Evolutionary conservation across 1,140 invertebrate species (phyloP), one percentile per base, ranked within the genome.

Genomic region (Procambarus virginalis): DNA sequence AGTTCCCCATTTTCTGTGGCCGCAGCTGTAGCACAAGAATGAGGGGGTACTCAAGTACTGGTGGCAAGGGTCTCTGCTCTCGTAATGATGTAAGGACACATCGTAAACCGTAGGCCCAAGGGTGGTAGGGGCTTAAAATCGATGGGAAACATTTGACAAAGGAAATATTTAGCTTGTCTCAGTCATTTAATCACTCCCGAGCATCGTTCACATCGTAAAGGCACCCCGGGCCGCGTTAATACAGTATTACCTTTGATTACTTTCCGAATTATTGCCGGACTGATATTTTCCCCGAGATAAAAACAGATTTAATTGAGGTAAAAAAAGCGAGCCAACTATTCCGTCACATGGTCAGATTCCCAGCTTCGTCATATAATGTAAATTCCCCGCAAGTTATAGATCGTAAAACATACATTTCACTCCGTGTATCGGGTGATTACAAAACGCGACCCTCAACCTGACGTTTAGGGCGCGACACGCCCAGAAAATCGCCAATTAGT

Each of bases 1-100:
- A 20, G 1, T 22, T 8, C 10, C n/a, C 68, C 68, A 73, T 73
- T 34, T 68, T 73, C 68, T 73, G 68, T 73, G 4, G 68, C 8
- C 5, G 68, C 68, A 73, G 68, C 68, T 73, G 68, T 34, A 0
- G 22, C 8, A 6, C 22, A 73, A 8, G 68, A 4, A 68, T 17
- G 68, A 34, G 60, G 60, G 5, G 60, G 20, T 10, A 64, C 60
- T 64, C 68, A 34, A 34, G 3, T 73, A 73, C 68, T 73, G 20
- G 14, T 68, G 68, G 68, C n/a, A 10, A 4, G 2, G 4, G 5
- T 73, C 68, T 68, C 58, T 64, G 58, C 10, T 12, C 58, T 82
- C 80, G 80, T 82, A 82, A 82, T 82, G 60, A 82, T 64, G 80
- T 82, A 82, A 82, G 80, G 80, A 45, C 80, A 81, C 10, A 17